Evolutionary conservation across 1,140 invertebrate species (phyloP).

Genomic region (Coenobita brevimanus): DNA sequence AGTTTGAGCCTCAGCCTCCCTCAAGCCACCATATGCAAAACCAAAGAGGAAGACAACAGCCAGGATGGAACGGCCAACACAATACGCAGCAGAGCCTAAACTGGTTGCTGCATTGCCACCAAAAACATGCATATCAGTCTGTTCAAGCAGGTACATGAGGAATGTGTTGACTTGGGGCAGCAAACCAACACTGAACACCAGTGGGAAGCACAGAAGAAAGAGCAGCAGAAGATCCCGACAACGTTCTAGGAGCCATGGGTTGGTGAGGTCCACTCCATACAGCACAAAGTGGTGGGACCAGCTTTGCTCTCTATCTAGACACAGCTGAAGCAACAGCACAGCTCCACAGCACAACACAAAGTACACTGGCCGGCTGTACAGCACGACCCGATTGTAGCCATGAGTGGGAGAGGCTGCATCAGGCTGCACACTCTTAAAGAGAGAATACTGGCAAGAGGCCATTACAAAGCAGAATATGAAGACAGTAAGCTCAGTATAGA

Average conservation of each 20-base stretch:
- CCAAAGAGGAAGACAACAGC: slow-evolving; percentile 89
- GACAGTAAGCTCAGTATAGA: slow-evolving; percentile 93
- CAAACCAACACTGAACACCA: slow-evolving; percentile 94
- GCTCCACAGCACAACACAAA: slow-evolving; percentile 90
- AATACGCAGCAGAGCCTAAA: slow-evolving; percentile 88
- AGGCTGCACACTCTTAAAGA: slow-evolving; percentile 98
- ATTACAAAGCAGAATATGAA: slow-evolving; percentile 98
- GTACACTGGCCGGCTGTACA: slow-evolving; percentile 94
- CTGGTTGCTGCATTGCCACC: slow-evolving; percentile 97
- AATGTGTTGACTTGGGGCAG: slow-evolving; percentile 98
- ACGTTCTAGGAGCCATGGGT: slow-evolving; percentile 80
- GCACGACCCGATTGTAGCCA: slow-evolving; percentile 96
- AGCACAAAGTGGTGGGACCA: slow-evolving; percentile 75
- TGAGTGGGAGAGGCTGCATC: slow-evolving; percentile 98
- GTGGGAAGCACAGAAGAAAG: slow-evolving; percentile 91
- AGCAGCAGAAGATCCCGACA: slow-evolving; percentile 84
- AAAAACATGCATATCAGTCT: slow-evolving; percentile 97
- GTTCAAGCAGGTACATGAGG: slow-evolving; percentile 94
- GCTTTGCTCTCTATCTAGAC: slow-evolving; percentile 35
- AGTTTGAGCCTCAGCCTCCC: slow-evolving; percentile 81
- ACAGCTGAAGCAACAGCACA: slow-evolving; percentile 80
- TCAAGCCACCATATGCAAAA: slow-evolving; percentile 85
- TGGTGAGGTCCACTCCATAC: slow-evolving; percentile 85
- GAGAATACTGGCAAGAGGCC: slow-evolving; percentile 96
- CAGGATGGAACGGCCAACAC: slow-evolving; percentile 85